Evolutionary conservation across 2,113 vertebrate genomes (phyloP).

Genomic region (Callithrix jacchus): DNA sequence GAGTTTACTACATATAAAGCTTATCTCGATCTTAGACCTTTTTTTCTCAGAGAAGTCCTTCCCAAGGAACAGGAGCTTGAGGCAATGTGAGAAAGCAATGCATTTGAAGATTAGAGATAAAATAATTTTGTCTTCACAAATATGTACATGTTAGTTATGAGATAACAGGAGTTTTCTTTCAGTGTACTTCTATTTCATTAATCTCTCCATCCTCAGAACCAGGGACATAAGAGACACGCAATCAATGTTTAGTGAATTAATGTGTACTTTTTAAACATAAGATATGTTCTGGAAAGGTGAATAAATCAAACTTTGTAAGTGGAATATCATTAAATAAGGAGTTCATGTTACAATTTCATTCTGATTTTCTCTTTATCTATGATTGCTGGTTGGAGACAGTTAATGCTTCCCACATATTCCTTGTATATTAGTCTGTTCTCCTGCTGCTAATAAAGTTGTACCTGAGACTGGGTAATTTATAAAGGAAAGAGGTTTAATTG

Average conservation of each 20-base stretch:
- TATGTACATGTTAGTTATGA: not conserved
- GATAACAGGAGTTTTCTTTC: not conserved
- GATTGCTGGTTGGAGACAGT: not conserved
- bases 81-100: not conserved
- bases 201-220: not conserved
- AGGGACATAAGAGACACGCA: not conserved
- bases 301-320: not conserved
- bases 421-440: too few relatives aligned
- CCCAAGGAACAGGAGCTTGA: not conserved
- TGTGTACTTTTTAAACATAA: not conserved
- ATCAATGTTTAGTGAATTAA: not conserved
- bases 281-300: not conserved
- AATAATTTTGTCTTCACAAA: not conserved
- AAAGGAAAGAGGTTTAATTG: too few relatives aligned
- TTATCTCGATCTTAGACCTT: not conserved
- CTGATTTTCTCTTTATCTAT: not conserved
- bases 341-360: not conserved
- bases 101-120: not conserved
- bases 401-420: not conserved
- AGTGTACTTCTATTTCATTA: not conserved
- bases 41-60: not conserved
- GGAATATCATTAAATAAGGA: not conserved
- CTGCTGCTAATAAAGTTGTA: too few relatives aligned
- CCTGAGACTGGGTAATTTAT: too few relatives aligned
- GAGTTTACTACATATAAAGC: not conserved